Percentiles rank a stretch among this genome's conserved stretches.
Evolutionary conservation across 2,113 vertebrate genomes (phyloP).

Genomic region (Thunnus thynnus): DNA sequence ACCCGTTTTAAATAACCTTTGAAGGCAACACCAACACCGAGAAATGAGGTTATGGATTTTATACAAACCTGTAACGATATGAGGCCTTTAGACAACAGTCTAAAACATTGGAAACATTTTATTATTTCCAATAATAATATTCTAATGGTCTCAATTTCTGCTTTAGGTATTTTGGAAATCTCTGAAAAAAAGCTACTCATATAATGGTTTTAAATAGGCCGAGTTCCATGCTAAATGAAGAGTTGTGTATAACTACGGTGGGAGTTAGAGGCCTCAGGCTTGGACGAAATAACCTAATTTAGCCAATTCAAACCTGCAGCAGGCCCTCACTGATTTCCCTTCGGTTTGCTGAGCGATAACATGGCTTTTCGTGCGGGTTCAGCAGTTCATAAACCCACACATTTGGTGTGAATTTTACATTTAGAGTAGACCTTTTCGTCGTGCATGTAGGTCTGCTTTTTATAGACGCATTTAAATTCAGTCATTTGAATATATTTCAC

Average conservation of each 20-base stretch:
- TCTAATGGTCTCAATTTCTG: background rate
- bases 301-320: too few relatives aligned
- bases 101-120: background rate
- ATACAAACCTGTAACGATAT: too few relatives aligned
- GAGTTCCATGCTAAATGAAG: background rate
- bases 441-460: background rate
- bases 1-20: background rate
- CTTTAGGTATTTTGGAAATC: background rate
- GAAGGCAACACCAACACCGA: background rate
- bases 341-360: background rate
- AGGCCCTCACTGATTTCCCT: background rate
- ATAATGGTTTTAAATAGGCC: background rate
- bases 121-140: background rate
- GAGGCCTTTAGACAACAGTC: background rate
- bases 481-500: background rate
- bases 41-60: background rate
- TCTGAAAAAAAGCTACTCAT: background rate
- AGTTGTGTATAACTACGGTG: background rate
- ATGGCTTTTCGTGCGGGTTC: too few relatives aligned
- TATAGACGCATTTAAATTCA: background rate
- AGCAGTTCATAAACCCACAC: too few relatives aligned
- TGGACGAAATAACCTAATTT: background rate
- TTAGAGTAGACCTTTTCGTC: too few relatives aligned
- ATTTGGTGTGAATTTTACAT: background rate
- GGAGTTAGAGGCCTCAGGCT: constrained; percentile 1